Base-by-base conservation (phyloP, 23 tunicate species). In the Halocynthia aurantium region DNA sequence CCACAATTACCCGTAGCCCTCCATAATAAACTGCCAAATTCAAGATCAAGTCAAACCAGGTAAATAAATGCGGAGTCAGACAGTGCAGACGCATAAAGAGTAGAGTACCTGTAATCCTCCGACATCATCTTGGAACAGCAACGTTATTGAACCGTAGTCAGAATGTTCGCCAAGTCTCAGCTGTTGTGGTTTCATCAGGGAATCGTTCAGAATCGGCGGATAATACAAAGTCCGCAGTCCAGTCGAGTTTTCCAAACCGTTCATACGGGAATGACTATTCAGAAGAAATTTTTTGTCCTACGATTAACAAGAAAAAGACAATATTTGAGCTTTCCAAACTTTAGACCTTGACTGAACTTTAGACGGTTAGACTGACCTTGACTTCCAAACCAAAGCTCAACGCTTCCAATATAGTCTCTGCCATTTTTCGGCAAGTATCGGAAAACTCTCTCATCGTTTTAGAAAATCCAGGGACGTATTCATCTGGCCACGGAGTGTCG, bases 91-190 rank as follows among this genome's bases (percentile, higher is more conserved):
- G n/a, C n/a, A n/a, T n/a, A n/a, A n/a, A n/a, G n/a, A n/a, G n/a
- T n/a, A n/a, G n/a, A n/a, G n/a, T 52, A 74, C 78, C 78, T 89
- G 88, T 49, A 89, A 61, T 22, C 96, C 96, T 6, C 96, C 96
- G 57, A 89, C 72, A 20, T 80, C 68, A 67, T 84, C 96, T 84
- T 89, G 96, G 62, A 84, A 89, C 57, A 89, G 57, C 57, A 89
- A 61, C 7, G 96, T 84, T 6, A 89, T 55, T 5, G 96, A 84
- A 11, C 96, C 96, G 84, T 89, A 89, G 76, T 89, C 96, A 10
- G 82, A 64, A 75, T 89, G 96, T 31, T 75, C 83, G 15, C 96
- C 96, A 51, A 89, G 82, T 44, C 96, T 64, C 7, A 84, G 40
- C 52, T 84, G 85, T 21, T 72, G 62, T 55, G 75, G 71, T 44